Base-by-base conservation (phyloP, 2,797 vertebrate genomes). In the Takifugu rubripes region DNA sequence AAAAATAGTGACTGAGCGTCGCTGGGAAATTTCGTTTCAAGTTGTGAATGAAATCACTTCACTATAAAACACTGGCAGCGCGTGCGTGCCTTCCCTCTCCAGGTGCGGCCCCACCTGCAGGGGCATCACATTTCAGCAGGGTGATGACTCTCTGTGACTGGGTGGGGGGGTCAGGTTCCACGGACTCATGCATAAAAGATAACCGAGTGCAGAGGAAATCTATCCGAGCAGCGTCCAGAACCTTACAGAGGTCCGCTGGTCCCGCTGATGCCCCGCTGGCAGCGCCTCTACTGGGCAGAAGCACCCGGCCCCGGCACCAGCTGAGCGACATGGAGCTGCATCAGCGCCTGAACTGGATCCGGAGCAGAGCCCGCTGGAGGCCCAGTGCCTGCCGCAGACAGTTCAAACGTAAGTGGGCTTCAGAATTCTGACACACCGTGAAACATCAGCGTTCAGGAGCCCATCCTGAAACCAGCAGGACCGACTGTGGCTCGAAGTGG, bases 331-430 rank as follows among this genome's bases (percentile, higher is more conserved):
- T 98, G 96, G 95, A 95, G 77, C 70, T 95, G 59, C 89, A 90
- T 5, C 90, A 91, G 0, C 89, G 92, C 70, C 82, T 97, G 58
- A 92, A 88, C 75, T 96, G 96, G 95, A 83, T 96, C 70, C 86
- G 91, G 33, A 90, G 77, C 16, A 85, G 92, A 77, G 91, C 93
- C 42, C 17, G 46, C 43, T 93, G 94, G 94, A 92, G 92, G 81
- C 83, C 90, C 44, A 70, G 90, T 67, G 87, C 86, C 65, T 65
- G 77, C 72, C 87, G 79, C 53, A 83, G 92, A 59, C 86, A 86
- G 57, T 91, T 95, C 87, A 93, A 91, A 79, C 89, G 97, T 99
- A 87, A 98, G 97, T 81, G 31, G 46, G 33, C 11, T 8, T 4
- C 12, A 3, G 10, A 36, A 3, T 12, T 8, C 33, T 11, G 36